phyloP scores from a whole-genome alignment of 2,113 vertebrate species.

The Carassius carassius region DNA sequence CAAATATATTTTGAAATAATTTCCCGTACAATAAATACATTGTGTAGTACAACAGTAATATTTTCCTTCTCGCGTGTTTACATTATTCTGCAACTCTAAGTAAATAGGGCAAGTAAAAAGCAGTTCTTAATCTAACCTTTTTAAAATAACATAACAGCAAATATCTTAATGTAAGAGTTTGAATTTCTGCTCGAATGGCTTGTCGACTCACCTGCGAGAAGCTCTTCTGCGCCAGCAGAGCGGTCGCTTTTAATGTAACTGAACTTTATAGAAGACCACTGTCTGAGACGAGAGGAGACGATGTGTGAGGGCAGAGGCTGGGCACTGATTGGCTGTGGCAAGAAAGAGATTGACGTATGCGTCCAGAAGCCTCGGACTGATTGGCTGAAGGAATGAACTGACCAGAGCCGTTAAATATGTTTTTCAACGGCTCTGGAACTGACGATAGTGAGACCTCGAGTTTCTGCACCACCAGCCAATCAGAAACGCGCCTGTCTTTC shows the following conservation, averaged over 20 bases:
- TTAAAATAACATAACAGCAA: neutral
- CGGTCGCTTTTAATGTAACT: constrained; percentile 58
- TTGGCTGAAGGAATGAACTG: constrained; percentile 75
- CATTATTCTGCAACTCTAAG: neutral
- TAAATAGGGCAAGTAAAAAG: neutral
- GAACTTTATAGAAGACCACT: constrained; percentile 59
- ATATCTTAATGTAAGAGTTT: neutral
- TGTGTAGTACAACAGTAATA: neutral
- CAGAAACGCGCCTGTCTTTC: constrained; percentile 54
- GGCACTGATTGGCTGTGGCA: constrained; percentile 66
- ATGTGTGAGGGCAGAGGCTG: constrained; percentile 52
- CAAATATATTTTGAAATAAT: neutral
- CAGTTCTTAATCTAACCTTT: neutral
- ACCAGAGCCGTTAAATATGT: no score
- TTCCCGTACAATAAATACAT: neutral
- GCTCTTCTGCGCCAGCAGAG: constrained; percentile 55
- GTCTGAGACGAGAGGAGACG: constrained; percentile 62
- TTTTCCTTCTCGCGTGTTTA: neutral
- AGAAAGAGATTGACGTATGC: constrained; percentile 61
- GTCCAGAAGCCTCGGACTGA: constrained; percentile 47
- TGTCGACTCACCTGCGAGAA: constrained; percentile 43
- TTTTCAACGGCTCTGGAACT: no score
- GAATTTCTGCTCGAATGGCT: no score
- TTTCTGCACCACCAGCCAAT: constrained; percentile 67
- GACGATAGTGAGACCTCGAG: constrained; percentile 78